Evolutionary conservation across 2,113 vertebrate species (phyloP), one percentile per base, ranked within the genome.

Genomic region (Oncorhynchus keta): DNA sequence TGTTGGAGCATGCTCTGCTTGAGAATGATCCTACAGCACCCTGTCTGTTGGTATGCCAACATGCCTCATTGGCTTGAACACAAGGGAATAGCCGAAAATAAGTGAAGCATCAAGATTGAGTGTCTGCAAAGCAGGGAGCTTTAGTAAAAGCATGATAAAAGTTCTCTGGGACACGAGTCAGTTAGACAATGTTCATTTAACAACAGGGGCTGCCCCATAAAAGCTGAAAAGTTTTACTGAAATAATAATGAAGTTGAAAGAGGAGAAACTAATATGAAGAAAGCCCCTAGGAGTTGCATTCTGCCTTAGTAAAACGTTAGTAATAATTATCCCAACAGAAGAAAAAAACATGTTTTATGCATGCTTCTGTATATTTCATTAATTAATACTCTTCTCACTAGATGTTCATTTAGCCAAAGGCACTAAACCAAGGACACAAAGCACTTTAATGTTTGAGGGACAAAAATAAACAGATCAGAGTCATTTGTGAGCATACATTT

Each of bases 241-340:
- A 64, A 72, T 74, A 83, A 83, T 79, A 48, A 73, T 77, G 35
- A 55, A 70, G 73, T 74, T 78, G 39, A 71, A 81, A 68, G 76
- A 49, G 55, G 61, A 74, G 32, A 72, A 78, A 61, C 65, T 65
- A 71, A 77, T 77, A 73, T 74, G 65, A 39, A 49, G 74, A 30
- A 73, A 13, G 26, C 73, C 59, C 70, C 35, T 20, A 68, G 76
- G 70, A 77, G 24, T 39, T 4, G 68, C 70, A 74, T 81, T 71
- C 51, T 45, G 39, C 51, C 18, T 22, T n/a, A 57, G 14, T 18
- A 39, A 71, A 64, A 67, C 22, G 22, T 39, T 65, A 30, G 32
- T 7, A 30, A 72, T 74, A 68, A 79, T 62, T 62, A 62, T 72
- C 7, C 69, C 57, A 45, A 30, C n/a, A 72, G 26, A 16, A 39